Evolutionary conservation across 2,113 vertebrate species (phyloP).

Genomic region (Cololabis saira): DNA sequence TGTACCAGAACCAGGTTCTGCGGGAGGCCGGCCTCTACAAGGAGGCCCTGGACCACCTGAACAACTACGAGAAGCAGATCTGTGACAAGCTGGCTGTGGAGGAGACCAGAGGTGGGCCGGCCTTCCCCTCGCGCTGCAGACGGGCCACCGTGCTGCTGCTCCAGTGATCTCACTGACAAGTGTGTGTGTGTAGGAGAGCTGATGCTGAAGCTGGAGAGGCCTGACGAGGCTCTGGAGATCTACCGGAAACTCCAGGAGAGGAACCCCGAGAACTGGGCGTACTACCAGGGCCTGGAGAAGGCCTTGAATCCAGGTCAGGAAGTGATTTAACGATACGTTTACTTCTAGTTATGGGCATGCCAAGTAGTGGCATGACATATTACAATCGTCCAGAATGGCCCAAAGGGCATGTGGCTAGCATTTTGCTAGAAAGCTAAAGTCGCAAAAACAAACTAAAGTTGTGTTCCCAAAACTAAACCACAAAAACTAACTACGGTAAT

Average conservation of each 20-base stretch:
- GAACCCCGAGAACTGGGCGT: slow-evolving; percentile 98
- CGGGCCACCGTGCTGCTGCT: neutral
- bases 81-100: slow-evolving; percentile 98
- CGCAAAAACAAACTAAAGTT: too few relatives aligned
- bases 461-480: too few relatives aligned
- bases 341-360: too few relatives aligned
- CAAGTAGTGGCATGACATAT: too few relatives aligned
- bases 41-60: slow-evolving; percentile 96
- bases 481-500: too few relatives aligned
- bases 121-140: fast-evolving
- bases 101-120: slow-evolving; percentile 91
- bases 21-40: slow-evolving; percentile 93
- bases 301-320: slow-evolving; percentile 88
- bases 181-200: slow-evolving; percentile 84
- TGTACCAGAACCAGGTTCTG: slow-evolving; percentile 98
- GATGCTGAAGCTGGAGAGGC: slow-evolving; percentile 88
- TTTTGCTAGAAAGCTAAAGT: too few relatives aligned
- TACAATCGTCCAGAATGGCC: too few relatives aligned
- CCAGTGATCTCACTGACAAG: too few relatives aligned
- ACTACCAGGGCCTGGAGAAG: slow-evolving; percentile 94
- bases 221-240: slow-evolving; percentile 91
- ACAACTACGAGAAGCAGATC: slow-evolving; percentile 96
- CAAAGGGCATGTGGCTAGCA: too few relatives aligned
- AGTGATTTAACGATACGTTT: neutral
- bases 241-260: slow-evolving; percentile 91